Evolutionary conservation across 2,113 vertebrate species (phyloP), one percentile per base, ranked within the genome.

Genomic region (Hiodon tergisus): DNA sequence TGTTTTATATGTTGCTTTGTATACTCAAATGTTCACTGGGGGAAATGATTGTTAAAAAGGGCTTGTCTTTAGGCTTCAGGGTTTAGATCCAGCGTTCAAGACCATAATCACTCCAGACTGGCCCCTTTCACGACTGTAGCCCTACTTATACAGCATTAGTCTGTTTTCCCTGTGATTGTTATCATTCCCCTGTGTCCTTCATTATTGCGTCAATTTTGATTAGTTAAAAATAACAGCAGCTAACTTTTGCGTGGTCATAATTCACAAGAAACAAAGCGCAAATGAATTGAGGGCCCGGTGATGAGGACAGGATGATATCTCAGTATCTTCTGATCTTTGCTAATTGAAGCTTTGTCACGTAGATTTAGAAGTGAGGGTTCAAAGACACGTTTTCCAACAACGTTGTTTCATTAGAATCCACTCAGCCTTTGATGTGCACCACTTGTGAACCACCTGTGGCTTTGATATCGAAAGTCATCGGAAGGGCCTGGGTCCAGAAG

Each of bases 281-380:
- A 55, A 76, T 54, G 78, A 80, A 81, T 82, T 54, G 81, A 77
- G 75, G 73, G 72, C 4, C 13, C 4, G 6, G 31, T 31, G 63
- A 61, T 46, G 63, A 74, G 47, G 46, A 10, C 75, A 48, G 47
- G 75, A 74, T 78, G 67, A 65, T 83, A 75, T 79, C 73, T 73
- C 71, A 0, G 3, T 70, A 71, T 81, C 89, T 85, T 93, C 89
- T 93, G 90, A 93, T 93, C 89, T 93, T 79, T 81, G 73, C 81
- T 93, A 92, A 95, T 93, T 94, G 93, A 93, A 88, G 89, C 90
- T 95, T 93, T 93, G 90, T 92, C 87, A 85, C 82, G 79, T 85
- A 88, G 89, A 91, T 88, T 79, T 81, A 88, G 88, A 82, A 85
- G 88, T 84, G 88, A 84, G 84, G 88, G 90, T 93, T 96, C 94